Base-by-base conservation (phyloP, 2,888 invertebrate genomes). In the Chloroclystis v-ata region DNA sequence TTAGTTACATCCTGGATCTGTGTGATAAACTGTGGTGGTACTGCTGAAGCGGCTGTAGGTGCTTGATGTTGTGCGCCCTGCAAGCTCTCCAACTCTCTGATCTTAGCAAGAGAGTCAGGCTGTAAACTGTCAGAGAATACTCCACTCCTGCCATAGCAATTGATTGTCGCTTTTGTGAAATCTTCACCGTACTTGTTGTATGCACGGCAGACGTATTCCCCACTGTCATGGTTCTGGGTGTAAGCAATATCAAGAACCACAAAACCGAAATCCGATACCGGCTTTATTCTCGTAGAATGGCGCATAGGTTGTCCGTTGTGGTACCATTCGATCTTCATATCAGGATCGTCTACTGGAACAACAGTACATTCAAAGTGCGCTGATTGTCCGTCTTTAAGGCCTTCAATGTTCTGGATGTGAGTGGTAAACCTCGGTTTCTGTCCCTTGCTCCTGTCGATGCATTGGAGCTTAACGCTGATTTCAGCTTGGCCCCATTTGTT, bases 291-390 rank as follows among this genome's bases (percentile, higher is more conserved):
- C 13, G 94, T 95, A 2, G 96, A 95, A 71, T 97, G 95, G 47
- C 95, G 91, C 59, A 99, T 82, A 0, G 96, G 95, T 67, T 95
- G 91, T 4, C 96, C 97, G 74, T 99, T 97, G 69, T 96, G 96
- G 86, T 95, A 98, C 98, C 98, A 99, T 85, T 98, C 98, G 14
- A 97, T 96, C 72, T 94, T 94, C 83, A 98, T 92, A 32, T 95
- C 92, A 1, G 97, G 97, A 81, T 98, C 98, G 54, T 97, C 97
- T 5, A 97, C 95, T 2, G 98, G 98, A 11, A 96, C 92, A 37
- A 98, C 89, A 2, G 96, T 97, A 71, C 97, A 97, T 84, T 98
- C 98, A 75, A 97, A 97, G 87, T 97, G 97, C 52, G 96, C 97
- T 0, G 96, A 94, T 76, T 97, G 96, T 2, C 97, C 96, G 75